phyloP scores from a whole-genome alignment of 2,113 vertebrate genomes.

The Coturnix japonica region DNA sequence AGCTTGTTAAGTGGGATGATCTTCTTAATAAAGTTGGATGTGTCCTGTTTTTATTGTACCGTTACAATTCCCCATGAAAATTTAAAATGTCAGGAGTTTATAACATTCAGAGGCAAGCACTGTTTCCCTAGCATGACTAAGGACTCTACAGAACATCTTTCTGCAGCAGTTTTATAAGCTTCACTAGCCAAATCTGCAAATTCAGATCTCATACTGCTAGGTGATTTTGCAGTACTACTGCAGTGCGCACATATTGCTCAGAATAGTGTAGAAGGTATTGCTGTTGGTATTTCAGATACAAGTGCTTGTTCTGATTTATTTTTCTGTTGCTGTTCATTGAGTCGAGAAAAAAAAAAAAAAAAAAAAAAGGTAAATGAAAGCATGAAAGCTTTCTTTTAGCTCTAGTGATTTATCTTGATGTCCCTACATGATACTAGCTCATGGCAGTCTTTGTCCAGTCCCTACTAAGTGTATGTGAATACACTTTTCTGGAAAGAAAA shows the following conservation, averaged over 20 bases:
- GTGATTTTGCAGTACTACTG: fast-evolving
- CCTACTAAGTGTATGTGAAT: neutral
- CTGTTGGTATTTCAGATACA: neutral
- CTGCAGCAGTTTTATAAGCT: neutral
- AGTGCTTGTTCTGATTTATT: neutral
- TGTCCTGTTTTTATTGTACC: neutral
- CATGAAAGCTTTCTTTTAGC: neutral
- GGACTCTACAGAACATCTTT: neutral
- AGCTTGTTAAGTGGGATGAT: neutral
- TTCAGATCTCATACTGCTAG: neutral
- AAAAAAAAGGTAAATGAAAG: neutral
- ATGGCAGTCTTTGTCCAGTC: neutral
- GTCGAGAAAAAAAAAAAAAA: neutral
- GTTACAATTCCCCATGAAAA: neutral
- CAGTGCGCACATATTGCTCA: neutral
- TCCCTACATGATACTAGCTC: neutral
- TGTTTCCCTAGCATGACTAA: neutral
- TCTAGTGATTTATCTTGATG: neutral
- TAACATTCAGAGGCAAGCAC: neutral
- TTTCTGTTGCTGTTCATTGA: neutral
- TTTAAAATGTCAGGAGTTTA: neutral
- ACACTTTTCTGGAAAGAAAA: neutral
- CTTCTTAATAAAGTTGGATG: neutral
- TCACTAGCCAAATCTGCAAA: neutral
- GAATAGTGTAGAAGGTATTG: neutral